Evolutionary conservation across 2,797 vertebrate genomes (phyloP).

Genomic region (Acanthis flammea): DNA sequence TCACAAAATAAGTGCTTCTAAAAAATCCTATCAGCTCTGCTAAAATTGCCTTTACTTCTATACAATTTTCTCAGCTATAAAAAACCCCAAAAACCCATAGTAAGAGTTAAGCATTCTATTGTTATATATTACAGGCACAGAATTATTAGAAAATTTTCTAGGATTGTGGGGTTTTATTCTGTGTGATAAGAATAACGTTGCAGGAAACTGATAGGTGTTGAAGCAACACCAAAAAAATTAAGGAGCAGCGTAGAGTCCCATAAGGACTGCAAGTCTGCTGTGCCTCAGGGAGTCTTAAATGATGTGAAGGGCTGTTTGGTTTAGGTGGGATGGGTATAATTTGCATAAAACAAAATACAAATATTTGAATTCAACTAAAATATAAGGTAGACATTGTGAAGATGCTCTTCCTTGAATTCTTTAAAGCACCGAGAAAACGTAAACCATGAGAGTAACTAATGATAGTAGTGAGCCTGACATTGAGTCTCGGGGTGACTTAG

Average conservation of each 20-base stretch:
- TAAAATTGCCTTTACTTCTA: neutral
- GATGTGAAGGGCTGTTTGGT: neutral
- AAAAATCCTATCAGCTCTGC: neutral
- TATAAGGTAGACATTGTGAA: neutral
- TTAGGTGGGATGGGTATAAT: neutral
- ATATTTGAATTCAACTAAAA: neutral
- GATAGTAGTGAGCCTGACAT: neutral
- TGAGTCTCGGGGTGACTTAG: accelerated
- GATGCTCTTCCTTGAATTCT: neutral
- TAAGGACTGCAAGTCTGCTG: neutral
- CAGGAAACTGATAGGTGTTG: neutral
- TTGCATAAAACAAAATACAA: neutral
- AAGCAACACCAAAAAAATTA: neutral
- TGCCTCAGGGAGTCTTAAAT: neutral
- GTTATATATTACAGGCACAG: neutral
- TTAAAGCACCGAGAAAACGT: neutral
- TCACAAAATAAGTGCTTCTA: neutral
- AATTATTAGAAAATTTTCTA: neutral
- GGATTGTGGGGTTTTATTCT: neutral
- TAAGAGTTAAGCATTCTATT: neutral
- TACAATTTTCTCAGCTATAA: neutral
- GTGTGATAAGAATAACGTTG: neutral
- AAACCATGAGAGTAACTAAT: neutral
- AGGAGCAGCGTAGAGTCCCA: neutral
- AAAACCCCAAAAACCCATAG: neutral